These are phyloP conservation scores for zebrafish (Danio rerio) DNA, from an alignment of 2,113 vertebrate genomes.

Conservation along the genomic window GRCz12tu NC_133180.1:52731501-52732000, in stretches of 20 bases:
- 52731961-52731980: background rate
- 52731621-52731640: background rate
- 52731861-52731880: slow-evolving; percentile 32
- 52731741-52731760: slow-evolving; percentile 67
- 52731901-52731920: slow-evolving; percentile 5
- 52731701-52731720: slow-evolving; percentile 22
- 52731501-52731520: slow-evolving; percentile 66
- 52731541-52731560: slow-evolving; percentile 32
- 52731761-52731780: slow-evolving; percentile 68
- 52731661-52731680: slow-evolving; percentile 42
- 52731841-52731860: slow-evolving; percentile 19
- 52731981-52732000: background rate
- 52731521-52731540: slow-evolving; percentile 36
- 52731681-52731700: slow-evolving; percentile 39
- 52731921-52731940: slow-evolving; percentile 48
- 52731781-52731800: slow-evolving; percentile 61
- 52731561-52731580: slow-evolving; percentile 24
- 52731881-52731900: slow-evolving; percentile 31
- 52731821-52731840: slow-evolving; percentile 1
- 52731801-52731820: slow-evolving; percentile 54
- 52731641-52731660: slow-evolving; percentile 18
- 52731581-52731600: background rate
- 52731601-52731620: slow-evolving; percentile 32
- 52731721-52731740: slow-evolving; percentile 41
- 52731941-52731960: slow-evolving; percentile 9